Evolutionary conservation across 2,113 vertebrate genomes (phyloP), one percentile per base, ranked within the genome.

Genomic region (Nibea coibor): DNA sequence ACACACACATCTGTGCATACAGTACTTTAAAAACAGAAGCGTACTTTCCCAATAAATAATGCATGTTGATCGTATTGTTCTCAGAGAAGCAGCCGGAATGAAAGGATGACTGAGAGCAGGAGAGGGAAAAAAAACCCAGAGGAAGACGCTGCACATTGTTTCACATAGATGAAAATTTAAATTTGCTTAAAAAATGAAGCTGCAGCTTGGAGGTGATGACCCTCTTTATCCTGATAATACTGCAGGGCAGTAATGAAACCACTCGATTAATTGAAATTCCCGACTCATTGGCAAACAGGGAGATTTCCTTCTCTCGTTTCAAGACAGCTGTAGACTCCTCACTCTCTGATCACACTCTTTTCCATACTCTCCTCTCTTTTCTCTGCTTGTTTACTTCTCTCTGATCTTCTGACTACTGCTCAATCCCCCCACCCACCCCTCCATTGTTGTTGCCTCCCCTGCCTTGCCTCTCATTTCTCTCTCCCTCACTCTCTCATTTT

Each of bases 41-140:
- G n/a, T 72, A 71, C 65, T 81, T 79, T 69, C 24, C 35, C 42
- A 48, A 87, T 91, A 89, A 92, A 91, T 91, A 91, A 93, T 93
- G 82, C 84, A 94, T 87, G 83, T 58, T 72, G 69, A 62, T 69
- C 68, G 31, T 48, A 86, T 86, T 81, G 74, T 88, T 86, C 68
- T 82, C 51, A 11, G 70, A 87, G 75, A 83, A 39, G 70, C 62
- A 45, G 47, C 24, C 75, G 63, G 78, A 48, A 56, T 1, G 47
- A 35, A n/a, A 53, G 26, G 48, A 72, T 24, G 70, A 77, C 57
- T 45, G 59, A 74, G 78, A 17, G 47, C 65, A 35, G 58, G 54
- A 39, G 35, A 39, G 35, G 24, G 2, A 26, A 64, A 62, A 61
- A 45, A 57, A 11, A 11, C 54, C 57, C 6, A 3, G 28, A 78